Percentiles rank a stretch among this genome's conserved stretches.
Evolutionary conservation across 2,888 invertebrate genomes (phyloP).

Genomic region (Trissolcus japonicus): DNA sequence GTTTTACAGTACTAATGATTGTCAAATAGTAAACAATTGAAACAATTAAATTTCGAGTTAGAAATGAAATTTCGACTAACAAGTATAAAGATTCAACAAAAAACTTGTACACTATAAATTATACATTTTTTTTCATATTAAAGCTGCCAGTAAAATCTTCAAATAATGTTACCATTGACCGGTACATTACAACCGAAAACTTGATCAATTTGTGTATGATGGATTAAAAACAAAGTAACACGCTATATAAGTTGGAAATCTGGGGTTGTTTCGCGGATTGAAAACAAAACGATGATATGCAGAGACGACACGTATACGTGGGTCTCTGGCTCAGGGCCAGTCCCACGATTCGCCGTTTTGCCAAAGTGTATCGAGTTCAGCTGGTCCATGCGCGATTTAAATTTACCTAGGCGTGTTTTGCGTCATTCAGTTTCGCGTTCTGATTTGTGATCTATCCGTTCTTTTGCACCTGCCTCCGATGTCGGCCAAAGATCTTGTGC

Average conservation of each 20-base stretch:
- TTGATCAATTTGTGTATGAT: not conserved
- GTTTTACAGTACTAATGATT: too few relatives aligned
- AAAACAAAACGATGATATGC: conserved; percentile 61
- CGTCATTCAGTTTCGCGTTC: conserved; percentile 69
- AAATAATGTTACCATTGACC: too few relatives aligned
- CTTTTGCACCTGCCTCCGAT: conserved; percentile 68
- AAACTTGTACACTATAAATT: too few relatives aligned
- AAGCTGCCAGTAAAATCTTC: too few relatives aligned
- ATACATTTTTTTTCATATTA: too few relatives aligned
- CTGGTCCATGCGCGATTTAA: conserved; percentile 71
- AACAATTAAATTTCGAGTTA: too few relatives aligned
- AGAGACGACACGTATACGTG: conserved; percentile 61
- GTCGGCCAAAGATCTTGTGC: conserved; percentile 67
- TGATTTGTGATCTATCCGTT: conserved; percentile 71
- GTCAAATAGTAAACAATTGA: too few relatives aligned
- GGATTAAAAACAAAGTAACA: conserved; percentile 1
- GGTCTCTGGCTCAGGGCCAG: conserved; percentile 66
- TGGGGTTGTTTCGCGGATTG: conserved; percentile 24
- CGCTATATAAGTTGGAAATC: conserved; percentile 27
- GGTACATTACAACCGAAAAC: too few relatives aligned
- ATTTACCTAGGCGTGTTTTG: conserved; percentile 74
- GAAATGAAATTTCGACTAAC: too few relatives aligned
- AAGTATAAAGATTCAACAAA: too few relatives aligned
- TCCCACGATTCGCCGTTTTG: conserved; percentile 53
- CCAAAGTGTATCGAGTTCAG: conserved; percentile 56